A percentile compares a stretch with the other conserved stretches of the same genome.
These are phyloP conservation scores for Axis porcinus DNA, from an alignment of 2,113 vertebrate species.

Conservation along the genomic window DNA sequence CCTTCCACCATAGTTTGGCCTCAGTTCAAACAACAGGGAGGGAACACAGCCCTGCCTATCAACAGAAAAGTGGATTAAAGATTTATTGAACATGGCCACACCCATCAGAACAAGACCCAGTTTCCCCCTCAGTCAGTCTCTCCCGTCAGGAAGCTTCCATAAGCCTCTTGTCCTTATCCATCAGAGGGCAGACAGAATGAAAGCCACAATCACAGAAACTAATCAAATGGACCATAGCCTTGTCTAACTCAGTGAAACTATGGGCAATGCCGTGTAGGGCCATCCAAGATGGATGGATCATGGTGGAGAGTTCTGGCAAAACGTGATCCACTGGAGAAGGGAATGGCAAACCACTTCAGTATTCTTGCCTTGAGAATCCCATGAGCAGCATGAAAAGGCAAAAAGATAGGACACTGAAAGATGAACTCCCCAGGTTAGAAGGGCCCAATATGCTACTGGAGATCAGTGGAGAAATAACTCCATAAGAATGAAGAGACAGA, in stretches of 20 bases:
- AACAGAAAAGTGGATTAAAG: background rate
- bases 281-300: background rate
- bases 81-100: background rate
- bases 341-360: background rate
- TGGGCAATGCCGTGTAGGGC: background rate
- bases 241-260: background rate
- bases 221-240: background rate
- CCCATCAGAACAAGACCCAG: background rate
- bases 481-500: background rate
- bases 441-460: background rate
- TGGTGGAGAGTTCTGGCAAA: background rate
- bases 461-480: background rate
- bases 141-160: background rate
- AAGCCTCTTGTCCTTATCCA: background rate
- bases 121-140: background rate
- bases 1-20: background rate
- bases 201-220: background rate
- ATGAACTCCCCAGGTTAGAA: background rate
- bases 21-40: background rate
- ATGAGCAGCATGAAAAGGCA: background rate
- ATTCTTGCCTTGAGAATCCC: background rate
- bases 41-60: background rate
- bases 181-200: background rate
- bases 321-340: background rate
- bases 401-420: background rate